Evolutionary conservation across 23 tunicate species (phyloP).

Genomic region (Botrylloides violaceus): DNA sequence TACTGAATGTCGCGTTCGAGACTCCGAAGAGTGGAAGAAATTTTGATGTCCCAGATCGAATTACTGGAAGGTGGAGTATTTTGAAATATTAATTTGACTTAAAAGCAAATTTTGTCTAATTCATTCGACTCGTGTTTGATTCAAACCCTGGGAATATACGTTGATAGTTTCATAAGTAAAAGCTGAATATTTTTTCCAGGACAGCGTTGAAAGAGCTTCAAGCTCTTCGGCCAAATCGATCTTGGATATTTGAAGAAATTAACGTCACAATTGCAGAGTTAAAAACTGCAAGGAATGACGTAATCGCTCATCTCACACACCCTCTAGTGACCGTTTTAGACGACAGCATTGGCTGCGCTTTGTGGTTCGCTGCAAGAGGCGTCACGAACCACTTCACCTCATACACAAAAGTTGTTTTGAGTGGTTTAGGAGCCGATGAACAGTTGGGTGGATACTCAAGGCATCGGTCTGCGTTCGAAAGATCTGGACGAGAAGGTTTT

Average conservation of each 20-base stretch:
- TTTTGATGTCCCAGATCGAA: constrained; percentile 69
- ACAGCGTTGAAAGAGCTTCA: constrained; percentile 40
- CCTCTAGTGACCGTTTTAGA: constrained; percentile 83
- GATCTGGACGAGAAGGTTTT: constrained; percentile 30
- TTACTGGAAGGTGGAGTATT: constrained; percentile 16
- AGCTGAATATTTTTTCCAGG: constrained; percentile 15
- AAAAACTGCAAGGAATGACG: constrained; percentile 7
- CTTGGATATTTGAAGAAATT: constrained; percentile 69
- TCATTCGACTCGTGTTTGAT: too few species aligned
- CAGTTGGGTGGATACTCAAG: constrained; percentile 87
- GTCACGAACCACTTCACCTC: not conserved
- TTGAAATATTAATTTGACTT: not conserved
- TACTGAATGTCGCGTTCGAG: constrained; percentile 81
- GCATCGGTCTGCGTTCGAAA: constrained; percentile 55
- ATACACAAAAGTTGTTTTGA: constrained; percentile 43
- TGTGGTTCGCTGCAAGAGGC: constrained; percentile 88
- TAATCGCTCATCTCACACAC: constrained; percentile 49
- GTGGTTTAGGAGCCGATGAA: constrained; percentile 98
- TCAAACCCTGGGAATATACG: too few species aligned
- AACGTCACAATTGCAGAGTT: constrained; percentile 60
- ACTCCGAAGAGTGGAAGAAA: not conserved
- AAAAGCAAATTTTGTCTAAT: too few species aligned
- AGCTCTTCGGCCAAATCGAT: constrained; percentile 42
- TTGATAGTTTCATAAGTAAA: too few species aligned
- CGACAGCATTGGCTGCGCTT: constrained; percentile 88